A percentile compares a stretch with the other conserved stretches of the same genome.
phyloP scores from a whole-genome alignment of 2,797 vertebrate species.

The Oreochromis grahami region DNA sequence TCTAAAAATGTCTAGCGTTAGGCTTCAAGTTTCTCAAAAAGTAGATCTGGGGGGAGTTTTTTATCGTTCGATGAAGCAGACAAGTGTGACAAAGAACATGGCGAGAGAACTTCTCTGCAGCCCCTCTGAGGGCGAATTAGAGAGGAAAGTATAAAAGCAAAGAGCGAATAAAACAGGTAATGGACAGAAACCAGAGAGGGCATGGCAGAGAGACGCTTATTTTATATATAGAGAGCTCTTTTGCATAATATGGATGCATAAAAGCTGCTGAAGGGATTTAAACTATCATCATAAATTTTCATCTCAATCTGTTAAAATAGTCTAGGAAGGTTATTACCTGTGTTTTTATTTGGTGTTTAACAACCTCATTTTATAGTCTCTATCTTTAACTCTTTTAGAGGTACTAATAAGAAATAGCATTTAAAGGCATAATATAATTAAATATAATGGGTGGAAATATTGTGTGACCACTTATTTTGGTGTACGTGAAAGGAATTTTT shows the following conservation, averaged over 20 bases:
- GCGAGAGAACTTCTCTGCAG: neutral
- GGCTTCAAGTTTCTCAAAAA: neutral
- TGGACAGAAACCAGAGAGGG: neutral
- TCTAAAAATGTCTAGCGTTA: neutral
- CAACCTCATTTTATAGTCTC: neutral
- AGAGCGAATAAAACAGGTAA: neutral
- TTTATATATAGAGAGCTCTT: neutral
- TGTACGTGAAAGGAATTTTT: neutral
- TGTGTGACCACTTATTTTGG: neutral
- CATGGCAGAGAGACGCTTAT: neutral
- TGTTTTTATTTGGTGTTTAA: neutral
- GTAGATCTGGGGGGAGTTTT: neutral
- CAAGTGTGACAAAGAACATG: conserved; percentile 1
- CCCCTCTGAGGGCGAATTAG: neutral
- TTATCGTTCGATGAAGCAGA: neutral
- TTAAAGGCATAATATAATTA: neutral
- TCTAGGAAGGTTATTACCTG: neutral
- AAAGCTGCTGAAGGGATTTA: neutral
- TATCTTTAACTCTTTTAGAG: neutral
- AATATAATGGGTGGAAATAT: neutral
- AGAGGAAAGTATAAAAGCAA: neutral
- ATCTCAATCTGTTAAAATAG: neutral
- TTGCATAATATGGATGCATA: conserved; percentile 17
- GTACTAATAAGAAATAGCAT: neutral
- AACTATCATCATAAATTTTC: neutral